phyloP scores from a whole-genome alignment of 1,140 invertebrate genomes.

The Apolygus lucorum region DNA sequence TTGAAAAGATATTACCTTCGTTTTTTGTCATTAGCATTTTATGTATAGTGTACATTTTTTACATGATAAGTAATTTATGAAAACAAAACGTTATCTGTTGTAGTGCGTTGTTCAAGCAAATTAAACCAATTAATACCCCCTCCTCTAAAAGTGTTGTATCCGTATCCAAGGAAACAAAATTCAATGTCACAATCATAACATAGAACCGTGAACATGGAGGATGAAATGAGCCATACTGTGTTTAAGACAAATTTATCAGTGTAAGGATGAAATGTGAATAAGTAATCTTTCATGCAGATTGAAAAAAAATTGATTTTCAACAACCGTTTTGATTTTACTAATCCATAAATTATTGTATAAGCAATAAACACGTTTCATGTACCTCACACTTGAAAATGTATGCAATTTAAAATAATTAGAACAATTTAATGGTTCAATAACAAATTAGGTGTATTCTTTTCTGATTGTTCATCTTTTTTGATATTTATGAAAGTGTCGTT shows the following conservation, averaged over 20 bases:
- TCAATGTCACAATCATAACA: too few species aligned
- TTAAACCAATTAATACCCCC: too few species aligned
- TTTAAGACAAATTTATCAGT: too few species aligned
- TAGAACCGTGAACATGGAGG: too few species aligned
- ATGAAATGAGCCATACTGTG: too few species aligned
- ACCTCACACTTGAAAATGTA: conserved; percentile 3
- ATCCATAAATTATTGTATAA: neutral
- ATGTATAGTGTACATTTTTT: conserved; percentile 1
- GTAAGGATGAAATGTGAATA: too few species aligned
- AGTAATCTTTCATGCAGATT: too few species aligned
- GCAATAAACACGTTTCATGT: neutral
- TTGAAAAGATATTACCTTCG: conserved; percentile 1
- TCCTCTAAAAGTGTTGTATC: too few species aligned
- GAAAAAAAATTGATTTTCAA: too few species aligned
- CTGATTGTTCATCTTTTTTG: neutral
- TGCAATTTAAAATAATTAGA: conserved; percentile 1
- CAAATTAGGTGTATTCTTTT: conserved; percentile 6
- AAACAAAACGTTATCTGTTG: neutral
- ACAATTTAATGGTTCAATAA: conserved; percentile 8
- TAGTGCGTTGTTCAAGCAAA: neutral
- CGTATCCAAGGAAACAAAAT: too few species aligned
- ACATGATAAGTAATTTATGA: neutral
- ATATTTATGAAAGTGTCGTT: neutral
- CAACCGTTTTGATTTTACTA: neutral
- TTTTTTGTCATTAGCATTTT: neutral